Percentiles rank a stretch among this genome's conserved stretches.
Evolutionary conservation across 2,888 invertebrate genomes (phyloP).

Genomic region (Monopis laevigella): DNA sequence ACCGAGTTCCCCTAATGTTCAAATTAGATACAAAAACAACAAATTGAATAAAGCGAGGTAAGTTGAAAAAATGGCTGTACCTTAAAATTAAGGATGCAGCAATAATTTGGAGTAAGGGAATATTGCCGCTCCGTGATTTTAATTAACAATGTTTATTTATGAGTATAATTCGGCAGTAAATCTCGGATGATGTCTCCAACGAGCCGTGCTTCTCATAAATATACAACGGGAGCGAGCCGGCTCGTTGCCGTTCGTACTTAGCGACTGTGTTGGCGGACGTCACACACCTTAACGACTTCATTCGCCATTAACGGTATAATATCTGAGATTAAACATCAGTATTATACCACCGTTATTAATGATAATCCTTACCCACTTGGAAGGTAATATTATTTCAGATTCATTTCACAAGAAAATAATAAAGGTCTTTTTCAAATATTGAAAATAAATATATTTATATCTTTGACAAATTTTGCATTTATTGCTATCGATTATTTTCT

Average conservation of each 20-base stretch:
- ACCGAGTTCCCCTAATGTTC: too few species aligned
- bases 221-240: constrained; percentile 18
- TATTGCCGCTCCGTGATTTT: constrained; percentile 21
- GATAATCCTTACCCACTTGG: too few species aligned
- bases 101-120: constrained; percentile 13
- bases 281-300: not conserved
- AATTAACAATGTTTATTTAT: constrained; percentile 42
- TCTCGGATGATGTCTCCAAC: constrained; percentile 35
- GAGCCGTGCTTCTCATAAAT: constrained; percentile 32
- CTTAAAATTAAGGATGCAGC: constrained; percentile 11
- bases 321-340: too few species aligned
- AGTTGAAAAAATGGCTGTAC: constrained; percentile 1
- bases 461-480: too few species aligned
- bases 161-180: constrained; percentile 40
- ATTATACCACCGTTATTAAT: too few species aligned
- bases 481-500: too few species aligned
- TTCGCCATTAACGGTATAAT: too few species aligned
- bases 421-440: too few species aligned
- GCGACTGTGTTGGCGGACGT: constrained; percentile 1
- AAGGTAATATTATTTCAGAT: too few species aligned
- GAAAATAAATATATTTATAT: too few species aligned
- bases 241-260: too few species aligned
- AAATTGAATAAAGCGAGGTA: constrained; percentile 1
- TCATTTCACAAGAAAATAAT: too few species aligned
- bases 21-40: constrained; percentile 1